Percentiles rank a stretch among this genome's conserved stretches.
Evolutionary conservation across 2,888 invertebrate species (phyloP).

Genomic region (Heliconius aoede): DNA sequence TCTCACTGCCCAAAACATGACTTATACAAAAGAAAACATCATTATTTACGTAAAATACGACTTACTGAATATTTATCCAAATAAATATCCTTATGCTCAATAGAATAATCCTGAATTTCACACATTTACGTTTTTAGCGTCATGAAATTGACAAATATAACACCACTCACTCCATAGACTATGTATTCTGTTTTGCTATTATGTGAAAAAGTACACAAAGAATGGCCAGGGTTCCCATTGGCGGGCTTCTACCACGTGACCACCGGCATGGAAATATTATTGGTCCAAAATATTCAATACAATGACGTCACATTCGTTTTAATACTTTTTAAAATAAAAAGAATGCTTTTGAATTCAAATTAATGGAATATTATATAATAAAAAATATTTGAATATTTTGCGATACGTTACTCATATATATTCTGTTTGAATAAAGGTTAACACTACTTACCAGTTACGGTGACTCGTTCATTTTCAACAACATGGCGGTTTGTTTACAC

Average conservation of each 20-base stretch:
- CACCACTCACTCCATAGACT: constrained; percentile 83
- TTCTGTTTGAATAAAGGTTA: not conserved
- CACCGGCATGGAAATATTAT: constrained; percentile 61
- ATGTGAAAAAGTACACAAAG: constrained; percentile 83
- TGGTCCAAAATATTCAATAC: constrained; percentile 61
- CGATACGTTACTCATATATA: constrained; percentile 2
- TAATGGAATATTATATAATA: not conserved
- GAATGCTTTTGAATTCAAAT: not conserved
- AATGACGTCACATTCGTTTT: constrained; percentile 64
- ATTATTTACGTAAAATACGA: constrained; percentile 54
- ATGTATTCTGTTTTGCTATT: constrained; percentile 80
- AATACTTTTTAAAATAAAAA: constrained; percentile 50
- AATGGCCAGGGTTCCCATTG: constrained; percentile 81
- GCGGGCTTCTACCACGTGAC: constrained; percentile 81
- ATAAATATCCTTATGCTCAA: constrained; percentile 87
- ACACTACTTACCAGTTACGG: constrained; percentile 63
- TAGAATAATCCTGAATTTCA: constrained; percentile 88
- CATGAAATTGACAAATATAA: constrained; percentile 81
- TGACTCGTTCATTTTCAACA: constrained; percentile 69
- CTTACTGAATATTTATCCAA: constrained; percentile 88
- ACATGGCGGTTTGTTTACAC: constrained; percentile 85
- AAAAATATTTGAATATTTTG: constrained; percentile 11
- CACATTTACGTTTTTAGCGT: constrained; percentile 85
- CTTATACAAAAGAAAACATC: constrained; percentile 48
- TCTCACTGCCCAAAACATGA: constrained; percentile 64